phyloP scores from a whole-genome alignment of 2,113 vertebrate species.

The Xyrauchen texanus region DNA sequence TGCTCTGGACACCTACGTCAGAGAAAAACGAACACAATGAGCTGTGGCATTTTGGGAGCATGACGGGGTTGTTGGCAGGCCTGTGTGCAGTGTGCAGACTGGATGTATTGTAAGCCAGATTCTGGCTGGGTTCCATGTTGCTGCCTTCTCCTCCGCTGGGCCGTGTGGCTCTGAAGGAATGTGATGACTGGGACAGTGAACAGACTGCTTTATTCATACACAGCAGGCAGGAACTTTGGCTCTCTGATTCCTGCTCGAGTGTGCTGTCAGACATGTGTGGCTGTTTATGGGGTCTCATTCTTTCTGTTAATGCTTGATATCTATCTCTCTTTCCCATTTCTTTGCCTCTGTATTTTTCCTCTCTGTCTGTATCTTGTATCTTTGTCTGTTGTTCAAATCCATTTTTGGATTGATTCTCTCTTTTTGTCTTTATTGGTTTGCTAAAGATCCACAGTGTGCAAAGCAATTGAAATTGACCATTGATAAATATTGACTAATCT shows the following conservation, averaged over 20 bases:
- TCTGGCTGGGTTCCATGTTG: constrained; percentile 44
- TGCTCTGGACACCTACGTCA: constrained; percentile 43
- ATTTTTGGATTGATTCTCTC: too few relatives aligned
- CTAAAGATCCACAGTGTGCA: not conserved
- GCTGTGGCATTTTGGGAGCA: constrained; percentile 31
- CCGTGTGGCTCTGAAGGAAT: constrained; percentile 78
- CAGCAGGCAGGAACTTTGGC: not conserved
- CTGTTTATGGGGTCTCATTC: not conserved
- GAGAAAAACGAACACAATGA: constrained; percentile 40
- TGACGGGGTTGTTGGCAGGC: constrained; percentile 15
- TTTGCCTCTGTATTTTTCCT: not conserved
- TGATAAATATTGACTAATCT: too few relatives aligned
- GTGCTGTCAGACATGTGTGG: constrained; percentile 50
- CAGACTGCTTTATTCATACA: constrained; percentile 76
- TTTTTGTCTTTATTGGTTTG: too few relatives aligned
- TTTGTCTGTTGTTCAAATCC: too few relatives aligned
- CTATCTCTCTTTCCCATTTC: not conserved
- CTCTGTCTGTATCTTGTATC: too few relatives aligned
- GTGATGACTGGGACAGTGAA: constrained; percentile 73
- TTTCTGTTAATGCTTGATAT: constrained; percentile 14
- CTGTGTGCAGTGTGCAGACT: constrained; percentile 18
- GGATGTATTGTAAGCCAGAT: constrained; percentile 43
- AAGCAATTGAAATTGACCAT: not conserved
- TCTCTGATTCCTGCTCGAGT: constrained; percentile 47
- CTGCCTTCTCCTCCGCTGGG: constrained; percentile 63